Evolutionary conservation across 2,888 invertebrate species (phyloP).

Genomic region (Urechis unicinctus): DNA sequence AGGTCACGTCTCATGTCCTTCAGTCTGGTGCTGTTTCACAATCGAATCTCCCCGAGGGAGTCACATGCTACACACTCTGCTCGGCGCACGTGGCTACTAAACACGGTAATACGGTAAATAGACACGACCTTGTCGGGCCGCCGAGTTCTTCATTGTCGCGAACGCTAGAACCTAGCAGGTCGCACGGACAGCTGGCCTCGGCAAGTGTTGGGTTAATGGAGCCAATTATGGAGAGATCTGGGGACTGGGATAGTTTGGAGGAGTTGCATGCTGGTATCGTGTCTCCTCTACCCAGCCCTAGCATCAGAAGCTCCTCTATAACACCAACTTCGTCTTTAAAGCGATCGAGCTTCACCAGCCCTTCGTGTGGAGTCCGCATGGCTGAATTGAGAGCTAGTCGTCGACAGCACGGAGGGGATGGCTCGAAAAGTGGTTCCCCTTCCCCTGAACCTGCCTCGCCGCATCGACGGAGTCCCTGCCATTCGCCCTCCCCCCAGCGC

Average conservation of each 20-base stretch:
- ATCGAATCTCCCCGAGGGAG: too few relatives aligned
- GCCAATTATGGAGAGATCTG: neutral
- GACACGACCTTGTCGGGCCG: too few relatives aligned
- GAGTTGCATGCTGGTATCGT: too few relatives aligned
- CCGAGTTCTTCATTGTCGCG: too few relatives aligned
- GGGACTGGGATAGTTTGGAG: neutral
- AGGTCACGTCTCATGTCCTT: too few relatives aligned
- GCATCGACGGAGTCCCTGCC: neutral
- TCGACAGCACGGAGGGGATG: neutral
- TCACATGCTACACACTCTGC: too few relatives aligned
- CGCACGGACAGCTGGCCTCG: neutral
- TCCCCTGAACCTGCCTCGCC: neutral
- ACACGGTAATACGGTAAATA: too few relatives aligned
- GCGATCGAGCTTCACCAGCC: neutral
- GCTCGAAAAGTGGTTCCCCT: neutral
- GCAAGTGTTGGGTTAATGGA: neutral
- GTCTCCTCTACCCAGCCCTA: neutral
- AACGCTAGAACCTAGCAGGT: neutral
- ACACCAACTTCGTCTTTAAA: too few relatives aligned
- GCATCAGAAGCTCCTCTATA: neutral
- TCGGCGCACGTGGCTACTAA: too few relatives aligned
- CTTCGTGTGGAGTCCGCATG: constrained; percentile 8
- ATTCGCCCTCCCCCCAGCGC: neutral
- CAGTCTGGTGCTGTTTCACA: too few relatives aligned
- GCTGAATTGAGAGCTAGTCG: constrained; percentile 7